These are phyloP conservation scores for Drosophila equinoxialis DNA, from an alignment of 1,140 invertebrate species.

Conservation along the genomic window DNA sequence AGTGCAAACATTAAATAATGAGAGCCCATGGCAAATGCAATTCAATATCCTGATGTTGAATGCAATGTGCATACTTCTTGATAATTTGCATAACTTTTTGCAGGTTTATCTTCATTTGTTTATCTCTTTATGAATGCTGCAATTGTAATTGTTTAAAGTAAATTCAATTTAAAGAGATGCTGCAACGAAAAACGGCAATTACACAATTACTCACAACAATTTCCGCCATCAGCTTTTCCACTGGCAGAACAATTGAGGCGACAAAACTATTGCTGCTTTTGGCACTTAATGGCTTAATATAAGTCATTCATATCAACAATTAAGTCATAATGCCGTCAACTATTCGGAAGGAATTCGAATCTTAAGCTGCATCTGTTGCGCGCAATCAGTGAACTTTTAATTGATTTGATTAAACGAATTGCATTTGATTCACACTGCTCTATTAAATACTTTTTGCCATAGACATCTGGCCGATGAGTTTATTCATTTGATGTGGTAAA, in stretches of 20 bases:
- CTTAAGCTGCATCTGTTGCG: slow-evolving; percentile 33
- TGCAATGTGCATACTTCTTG: not conserved
- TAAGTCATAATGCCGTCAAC: slow-evolving; percentile 12
- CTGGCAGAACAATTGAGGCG: not conserved
- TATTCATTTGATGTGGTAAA: slow-evolving; percentile 14
- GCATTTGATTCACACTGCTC: not conserved
- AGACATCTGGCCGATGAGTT: slow-evolving; percentile 5
- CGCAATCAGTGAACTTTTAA: slow-evolving; percentile 41
- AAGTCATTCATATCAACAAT: slow-evolving; percentile 35
- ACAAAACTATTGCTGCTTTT: not conserved
- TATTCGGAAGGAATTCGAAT: slow-evolving; percentile 36
- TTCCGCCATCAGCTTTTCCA: not conserved
- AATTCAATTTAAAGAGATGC: slow-evolving; percentile 4
- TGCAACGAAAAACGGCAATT: not conserved
- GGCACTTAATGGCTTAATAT: slow-evolving; percentile 20
- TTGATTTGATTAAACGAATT: slow-evolving; percentile 30
- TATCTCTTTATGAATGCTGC: no score
- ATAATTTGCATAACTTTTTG: no score
- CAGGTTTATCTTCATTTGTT: no score
- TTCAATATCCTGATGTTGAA: not conserved
- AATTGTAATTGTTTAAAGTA: not conserved
- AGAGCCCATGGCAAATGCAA: not conserved
- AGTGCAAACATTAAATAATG: not conserved
- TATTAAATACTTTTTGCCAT: not conserved
- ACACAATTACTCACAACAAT: not conserved